Percentiles rank a stretch among this genome's conserved stretches.
Evolutionary conservation across 1,140 invertebrate species (phyloP).

Genomic region (Tribolium castaneum): DNA sequence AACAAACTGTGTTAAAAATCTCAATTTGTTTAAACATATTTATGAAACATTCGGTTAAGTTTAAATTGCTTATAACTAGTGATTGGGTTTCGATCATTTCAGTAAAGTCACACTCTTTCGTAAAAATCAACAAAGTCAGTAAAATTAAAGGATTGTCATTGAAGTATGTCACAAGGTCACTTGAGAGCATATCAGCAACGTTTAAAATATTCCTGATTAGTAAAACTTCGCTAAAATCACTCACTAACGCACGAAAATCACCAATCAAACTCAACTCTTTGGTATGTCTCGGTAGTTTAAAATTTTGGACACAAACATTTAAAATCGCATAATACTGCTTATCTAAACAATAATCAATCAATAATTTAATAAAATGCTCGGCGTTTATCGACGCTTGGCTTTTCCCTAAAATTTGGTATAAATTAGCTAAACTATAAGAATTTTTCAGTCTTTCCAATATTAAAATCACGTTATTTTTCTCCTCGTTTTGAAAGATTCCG

Average conservation of each 20-base stretch:
- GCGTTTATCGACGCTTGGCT: slow-evolving; percentile 67
- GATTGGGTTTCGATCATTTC: slow-evolving; percentile 23
- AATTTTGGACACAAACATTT: slow-evolving; percentile 65
- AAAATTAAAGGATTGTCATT: slow-evolving; percentile 62
- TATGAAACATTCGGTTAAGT: slow-evolving; percentile 55
- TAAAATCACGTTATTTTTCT: slow-evolving; percentile 66
- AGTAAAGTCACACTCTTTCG: slow-evolving; percentile 41
- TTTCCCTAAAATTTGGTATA: slow-evolving; percentile 68
- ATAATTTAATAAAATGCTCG: slow-evolving; percentile 67
- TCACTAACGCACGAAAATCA: slow-evolving; percentile 58
- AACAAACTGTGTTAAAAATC: slow-evolving; percentile 19
- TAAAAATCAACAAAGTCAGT: slow-evolving; percentile 63
- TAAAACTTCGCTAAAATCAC: slow-evolving; percentile 49
- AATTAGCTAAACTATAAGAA: slow-evolving; percentile 66
- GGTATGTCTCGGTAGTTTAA: slow-evolving; percentile 53
- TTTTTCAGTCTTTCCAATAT: slow-evolving; percentile 67
- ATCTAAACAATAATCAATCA: slow-evolving; percentile 68
- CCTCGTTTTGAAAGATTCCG: slow-evolving; percentile 67
- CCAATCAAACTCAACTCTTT: slow-evolving; percentile 60
- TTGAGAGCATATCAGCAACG: slow-evolving; percentile 58
- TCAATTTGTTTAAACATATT: slow-evolving; percentile 47
- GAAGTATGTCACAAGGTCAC: slow-evolving; percentile 62
- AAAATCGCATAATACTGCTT: slow-evolving; percentile 67
- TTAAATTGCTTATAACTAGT: slow-evolving; percentile 38
- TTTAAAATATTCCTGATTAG: slow-evolving; percentile 58